Percentiles rank a stretch among this genome's conserved stretches.
Evolutionary conservation across 2,113 vertebrate genomes (phyloP).

Genomic region (Phoenicopterus ruber): DNA sequence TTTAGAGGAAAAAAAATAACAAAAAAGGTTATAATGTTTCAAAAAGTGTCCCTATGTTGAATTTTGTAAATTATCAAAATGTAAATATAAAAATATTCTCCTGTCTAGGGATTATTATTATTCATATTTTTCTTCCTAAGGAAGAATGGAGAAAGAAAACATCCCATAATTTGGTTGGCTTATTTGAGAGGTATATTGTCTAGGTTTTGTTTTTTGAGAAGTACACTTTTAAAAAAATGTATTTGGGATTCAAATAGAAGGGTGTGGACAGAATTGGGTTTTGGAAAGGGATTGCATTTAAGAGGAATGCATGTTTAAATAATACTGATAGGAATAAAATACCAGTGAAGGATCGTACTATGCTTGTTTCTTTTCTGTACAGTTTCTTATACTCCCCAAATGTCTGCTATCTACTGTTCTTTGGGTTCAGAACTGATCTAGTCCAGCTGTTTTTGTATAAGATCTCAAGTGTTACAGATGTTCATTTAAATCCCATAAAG

Average conservation of each 20-base stretch:
- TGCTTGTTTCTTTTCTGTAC: not conserved
- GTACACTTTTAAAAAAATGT: not conserved
- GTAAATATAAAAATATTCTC: not conserved
- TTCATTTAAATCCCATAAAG: not conserved
- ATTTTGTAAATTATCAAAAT: not conserved
- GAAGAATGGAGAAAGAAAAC: conserved; percentile 3
- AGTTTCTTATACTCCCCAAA: not conserved
- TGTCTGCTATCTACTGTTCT: not conserved
- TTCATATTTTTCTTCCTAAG: not conserved
- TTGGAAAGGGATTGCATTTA: not conserved
- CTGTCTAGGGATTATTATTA: not conserved
- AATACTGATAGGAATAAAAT: not conserved
- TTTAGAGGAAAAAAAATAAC: not conserved
- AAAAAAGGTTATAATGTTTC: not conserved
- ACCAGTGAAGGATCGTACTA: not conserved
- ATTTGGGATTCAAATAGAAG: not conserved
- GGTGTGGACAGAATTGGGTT: not conserved
- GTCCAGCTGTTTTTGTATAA: not conserved
- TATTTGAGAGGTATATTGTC: not conserved
- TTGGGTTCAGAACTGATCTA: not conserved
- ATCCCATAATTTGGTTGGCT: not conserved
- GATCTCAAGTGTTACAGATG: not conserved
- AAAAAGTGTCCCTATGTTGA: not conserved
- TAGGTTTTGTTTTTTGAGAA: not conserved
- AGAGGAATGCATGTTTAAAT: not conserved